Evolutionary conservation across 2,888 invertebrate species (phyloP).

Genomic region (Pterostichus madidus): DNA sequence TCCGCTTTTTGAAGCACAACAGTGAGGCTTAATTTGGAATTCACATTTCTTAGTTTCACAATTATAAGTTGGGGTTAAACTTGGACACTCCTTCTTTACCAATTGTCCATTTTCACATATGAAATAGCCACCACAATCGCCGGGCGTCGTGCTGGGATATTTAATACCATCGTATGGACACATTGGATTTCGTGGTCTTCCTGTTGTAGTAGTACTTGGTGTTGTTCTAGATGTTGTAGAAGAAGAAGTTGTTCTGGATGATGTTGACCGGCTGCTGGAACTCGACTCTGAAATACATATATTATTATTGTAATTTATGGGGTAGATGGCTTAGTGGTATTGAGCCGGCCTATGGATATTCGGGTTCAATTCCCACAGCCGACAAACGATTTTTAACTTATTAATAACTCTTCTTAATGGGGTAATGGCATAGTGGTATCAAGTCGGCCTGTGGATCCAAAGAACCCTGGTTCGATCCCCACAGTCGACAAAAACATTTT

Average conservation of each 20-base stretch:
- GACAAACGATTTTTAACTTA: too few relatives aligned
- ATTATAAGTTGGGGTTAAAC: conserved; percentile 14
- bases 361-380: too few relatives aligned
- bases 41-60: conserved; percentile 40
- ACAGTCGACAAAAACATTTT: too few relatives aligned
- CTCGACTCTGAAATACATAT: too few relatives aligned
- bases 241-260: background rate
- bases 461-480: too few relatives aligned
- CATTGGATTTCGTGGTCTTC: conserved; percentile 18
- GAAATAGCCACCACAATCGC: conserved; percentile 22
- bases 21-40: conserved; percentile 11
- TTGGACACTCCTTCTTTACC: conserved; percentile 11
- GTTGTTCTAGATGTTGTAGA: background rate
- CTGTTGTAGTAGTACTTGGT: background rate
- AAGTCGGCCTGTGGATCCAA: too few relatives aligned
- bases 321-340: too few relatives aligned
- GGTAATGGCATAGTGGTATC: too few relatives aligned
- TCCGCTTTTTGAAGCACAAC: conserved; percentile 21
- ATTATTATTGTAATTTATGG: too few relatives aligned
- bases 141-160: conserved; percentile 18
- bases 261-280: background rate
- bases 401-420: too few relatives aligned
- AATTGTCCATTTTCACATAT: conserved; percentile 33
- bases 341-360: too few relatives aligned
- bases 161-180: background rate